These are phyloP conservation scores for Athalia circularis DNA, from an alignment of 2,888 invertebrate species.

Conservation along the genomic window DNA sequence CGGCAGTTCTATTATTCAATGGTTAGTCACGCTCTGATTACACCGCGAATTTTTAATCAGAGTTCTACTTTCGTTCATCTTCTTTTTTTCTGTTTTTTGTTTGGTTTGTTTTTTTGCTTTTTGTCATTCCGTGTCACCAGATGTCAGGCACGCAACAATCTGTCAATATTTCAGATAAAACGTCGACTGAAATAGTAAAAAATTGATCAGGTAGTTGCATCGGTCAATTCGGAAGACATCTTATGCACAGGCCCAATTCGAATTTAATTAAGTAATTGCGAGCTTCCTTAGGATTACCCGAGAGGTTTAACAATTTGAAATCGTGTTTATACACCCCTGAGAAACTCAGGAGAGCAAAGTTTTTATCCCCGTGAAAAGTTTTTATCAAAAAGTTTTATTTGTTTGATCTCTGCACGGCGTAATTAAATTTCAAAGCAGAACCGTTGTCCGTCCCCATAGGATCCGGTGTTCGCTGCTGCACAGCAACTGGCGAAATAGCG, in stretches of 20 bases:
- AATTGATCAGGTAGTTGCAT: too few species aligned
- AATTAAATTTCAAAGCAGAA: constrained; percentile 1
- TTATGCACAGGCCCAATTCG: background rate
- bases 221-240: too few species aligned
- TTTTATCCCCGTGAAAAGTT: background rate
- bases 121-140: background rate
- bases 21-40: constrained; percentile 27
- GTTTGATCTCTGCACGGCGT: constrained; percentile 19
- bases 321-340: background rate
- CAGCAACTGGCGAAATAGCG: background rate
- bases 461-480: background rate
- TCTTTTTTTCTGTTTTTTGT: background rate
- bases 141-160: too few species aligned
- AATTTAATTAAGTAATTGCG: constrained; percentile 38
- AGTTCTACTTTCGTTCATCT: constrained; percentile 4
- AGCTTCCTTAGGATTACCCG: background rate
- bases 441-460: background rate
- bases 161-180: too few species aligned
- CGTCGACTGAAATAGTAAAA: too few species aligned
- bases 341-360: constrained; percentile 10
- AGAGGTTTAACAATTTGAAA: background rate
- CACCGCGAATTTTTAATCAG: constrained; percentile 29
- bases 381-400: background rate
- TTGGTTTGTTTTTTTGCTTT: background rate
- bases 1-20: constrained; percentile 23